Evolutionary conservation across 2,797 vertebrate species (phyloP).

Genomic region (Enteromius fasciolatus): DNA sequence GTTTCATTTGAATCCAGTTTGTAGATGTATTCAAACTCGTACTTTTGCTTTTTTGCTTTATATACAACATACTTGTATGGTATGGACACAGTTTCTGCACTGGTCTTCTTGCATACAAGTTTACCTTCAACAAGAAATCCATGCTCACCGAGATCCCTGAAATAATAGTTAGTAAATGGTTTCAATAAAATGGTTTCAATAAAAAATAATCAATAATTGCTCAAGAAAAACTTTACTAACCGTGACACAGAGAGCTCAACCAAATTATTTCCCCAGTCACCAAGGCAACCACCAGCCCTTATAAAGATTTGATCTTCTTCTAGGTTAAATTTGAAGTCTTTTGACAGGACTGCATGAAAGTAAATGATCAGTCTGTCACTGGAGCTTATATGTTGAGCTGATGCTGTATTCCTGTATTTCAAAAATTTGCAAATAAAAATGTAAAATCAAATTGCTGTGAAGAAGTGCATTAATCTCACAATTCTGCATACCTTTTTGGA

Average conservation of each 20-base stretch:
- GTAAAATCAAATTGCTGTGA: background rate
- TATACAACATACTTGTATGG: conserved; percentile 89
- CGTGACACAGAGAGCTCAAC: conserved; percentile 68
- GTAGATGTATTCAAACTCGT: conserved; percentile 82
- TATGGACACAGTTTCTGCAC: conserved; percentile 58
- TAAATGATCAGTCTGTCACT: conserved; percentile 76
- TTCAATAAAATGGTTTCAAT: background rate
- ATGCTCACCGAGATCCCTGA: conserved; percentile 73
- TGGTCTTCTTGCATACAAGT: conserved; percentile 52
- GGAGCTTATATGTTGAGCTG: conserved; percentile 59
- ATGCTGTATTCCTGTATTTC: conserved; percentile 57
- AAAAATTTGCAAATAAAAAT: conserved; percentile 3
- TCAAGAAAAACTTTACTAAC: conserved; percentile 65
- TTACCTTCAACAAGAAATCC: conserved; percentile 83
- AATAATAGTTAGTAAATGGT: too few relatives aligned
- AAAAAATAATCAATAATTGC: background rate
- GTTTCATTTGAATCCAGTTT: background rate
- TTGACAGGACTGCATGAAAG: conserved; percentile 90
- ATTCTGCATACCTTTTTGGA: conserved; percentile 62
- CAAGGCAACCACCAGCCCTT: conserved; percentile 58
- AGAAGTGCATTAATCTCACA: background rate
- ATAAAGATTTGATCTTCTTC: conserved; percentile 71
- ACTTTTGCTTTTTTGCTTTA: accelerated
- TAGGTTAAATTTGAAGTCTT: conserved; percentile 78
- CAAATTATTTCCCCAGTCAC: conserved; percentile 54